Evolutionary conservation across 2,113 vertebrate species (phyloP), one percentile per base, ranked within the genome.

Genomic region (Myiozetetes cayanensis): DNA sequence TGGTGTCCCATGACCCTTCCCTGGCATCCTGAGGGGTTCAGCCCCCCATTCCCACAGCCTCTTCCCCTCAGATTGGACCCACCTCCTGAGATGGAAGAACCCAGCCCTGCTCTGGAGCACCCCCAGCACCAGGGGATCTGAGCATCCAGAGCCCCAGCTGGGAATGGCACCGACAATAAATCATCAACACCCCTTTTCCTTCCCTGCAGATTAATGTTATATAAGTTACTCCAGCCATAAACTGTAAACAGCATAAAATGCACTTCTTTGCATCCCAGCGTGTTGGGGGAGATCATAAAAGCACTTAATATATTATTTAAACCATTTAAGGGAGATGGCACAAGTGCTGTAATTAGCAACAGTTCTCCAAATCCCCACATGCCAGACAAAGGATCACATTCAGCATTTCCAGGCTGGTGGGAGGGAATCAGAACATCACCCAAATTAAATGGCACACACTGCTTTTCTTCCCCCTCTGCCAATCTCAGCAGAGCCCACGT

Each of bases 261-360:
- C 94, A 89, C 80, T 83, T 93, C 88, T 92, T 75, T 50, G 70
- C 90, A 82, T 95, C 92, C 76, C 70, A 93, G 76, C 3, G 0
- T 24, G 46, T 61, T 84, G 86, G 68, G 77, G 77, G 91, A 94
- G 92, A 85, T 72, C 92, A 68, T 94, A 93, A 96, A 95, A 93
- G 86, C 80, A 89, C 93, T 95, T 96, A 96, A 94, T 92, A 81
- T 87, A 93, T 96, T 95, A 95, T 96, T 96, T 90, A 90, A 92
- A 83, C 68, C 85, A 59, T 72, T 96, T 88, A 93, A 96, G 86
- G 7, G 4, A 75, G 83, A 81, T 90, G 85, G 93, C 90, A 90
- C 86, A 94, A 97, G 61, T 90, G 93, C 94, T 86, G 68, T 94
- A 94, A 96, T 95, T 95, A 97, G 90, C 83, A 92, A 62, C 86